Conservation (phyloP, 2,888 invertebrate genomes). For the Metacarcinus magister region DNA sequence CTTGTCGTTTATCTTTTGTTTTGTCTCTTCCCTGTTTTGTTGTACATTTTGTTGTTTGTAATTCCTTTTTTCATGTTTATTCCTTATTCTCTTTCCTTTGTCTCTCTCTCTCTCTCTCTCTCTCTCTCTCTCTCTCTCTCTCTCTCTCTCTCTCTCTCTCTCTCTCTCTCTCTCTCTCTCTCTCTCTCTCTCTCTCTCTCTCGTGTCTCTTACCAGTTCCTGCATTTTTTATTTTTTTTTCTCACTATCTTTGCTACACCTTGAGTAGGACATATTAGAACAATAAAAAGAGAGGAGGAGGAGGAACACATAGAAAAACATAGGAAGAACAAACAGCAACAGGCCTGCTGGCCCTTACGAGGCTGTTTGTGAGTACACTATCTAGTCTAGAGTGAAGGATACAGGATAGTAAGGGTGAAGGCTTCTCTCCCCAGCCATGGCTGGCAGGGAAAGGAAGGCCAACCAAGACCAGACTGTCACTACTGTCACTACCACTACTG, state of each 20-base stretch:
- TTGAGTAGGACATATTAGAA: background rate
- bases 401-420: no score
- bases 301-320: no score
- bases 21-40: background rate
- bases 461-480: no score
- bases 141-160: slow-evolving; percentile 6
- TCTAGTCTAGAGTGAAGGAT: no score
- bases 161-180: background rate
- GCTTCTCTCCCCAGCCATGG: no score
- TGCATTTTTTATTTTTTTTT: background rate
- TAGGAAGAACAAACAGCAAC: no score
- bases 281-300: slow-evolving; percentile 10
- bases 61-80: background rate
- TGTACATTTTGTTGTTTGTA: background rate
- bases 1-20: background rate
- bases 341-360: no score
- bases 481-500: no score
- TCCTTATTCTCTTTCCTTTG: background rate
- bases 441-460: no score
- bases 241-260: background rate
- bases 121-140: background rate
- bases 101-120: background rate
- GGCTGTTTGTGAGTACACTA: no score
- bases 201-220: background rate
- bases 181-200: background rate